phyloP scores from a whole-genome alignment of 1,140 invertebrate genomes.

The Parasteatoda tepidariorum region DNA sequence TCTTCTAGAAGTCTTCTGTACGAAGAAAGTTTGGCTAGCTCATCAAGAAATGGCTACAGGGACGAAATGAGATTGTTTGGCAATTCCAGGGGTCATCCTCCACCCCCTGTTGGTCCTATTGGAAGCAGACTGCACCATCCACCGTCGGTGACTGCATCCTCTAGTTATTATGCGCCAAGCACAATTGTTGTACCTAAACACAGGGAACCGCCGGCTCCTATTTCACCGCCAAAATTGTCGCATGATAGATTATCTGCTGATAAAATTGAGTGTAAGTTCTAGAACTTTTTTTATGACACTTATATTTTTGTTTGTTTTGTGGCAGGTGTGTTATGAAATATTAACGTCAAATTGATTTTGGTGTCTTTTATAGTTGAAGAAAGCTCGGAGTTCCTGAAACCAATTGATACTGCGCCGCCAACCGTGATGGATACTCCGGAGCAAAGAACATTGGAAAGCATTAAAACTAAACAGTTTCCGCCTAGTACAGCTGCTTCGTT shows the following conservation, averaged over 20 bases:
- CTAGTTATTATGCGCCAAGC: conserved; percentile 60
- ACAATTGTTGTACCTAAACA: conserved; percentile 43
- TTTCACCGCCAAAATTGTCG: conserved; percentile 42
- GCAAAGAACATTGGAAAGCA: conserved; percentile 61
- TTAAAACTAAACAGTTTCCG: conserved; percentile 76
- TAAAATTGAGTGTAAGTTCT: conserved; percentile 74
- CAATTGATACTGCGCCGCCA: conserved; percentile 72
- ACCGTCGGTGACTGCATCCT: conserved; percentile 59
- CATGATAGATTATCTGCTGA: conserved; percentile 72
- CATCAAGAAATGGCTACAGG: conserved; percentile 41
- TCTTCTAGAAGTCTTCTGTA: conserved; percentile 53
- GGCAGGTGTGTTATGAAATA: too few species aligned
- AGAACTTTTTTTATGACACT: conserved; percentile 16
- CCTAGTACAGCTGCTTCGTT: conserved; percentile 78
- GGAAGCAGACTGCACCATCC: conserved; percentile 21
- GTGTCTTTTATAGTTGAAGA: conserved; percentile 74
- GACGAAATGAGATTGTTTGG: conserved; percentile 32
- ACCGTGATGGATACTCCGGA: conserved; percentile 64
- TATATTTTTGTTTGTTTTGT: not conserved
- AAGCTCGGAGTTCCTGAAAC: conserved; percentile 77
- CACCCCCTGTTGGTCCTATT: conserved; percentile 59
- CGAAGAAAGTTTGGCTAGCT: conserved; percentile 59
- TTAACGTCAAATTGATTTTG: not conserved
- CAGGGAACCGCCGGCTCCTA: conserved; percentile 61
- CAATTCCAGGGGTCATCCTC: conserved; percentile 46